Base-by-base conservation (phyloP, 2,888 invertebrate species). In the Tortrix viridana region DNA sequence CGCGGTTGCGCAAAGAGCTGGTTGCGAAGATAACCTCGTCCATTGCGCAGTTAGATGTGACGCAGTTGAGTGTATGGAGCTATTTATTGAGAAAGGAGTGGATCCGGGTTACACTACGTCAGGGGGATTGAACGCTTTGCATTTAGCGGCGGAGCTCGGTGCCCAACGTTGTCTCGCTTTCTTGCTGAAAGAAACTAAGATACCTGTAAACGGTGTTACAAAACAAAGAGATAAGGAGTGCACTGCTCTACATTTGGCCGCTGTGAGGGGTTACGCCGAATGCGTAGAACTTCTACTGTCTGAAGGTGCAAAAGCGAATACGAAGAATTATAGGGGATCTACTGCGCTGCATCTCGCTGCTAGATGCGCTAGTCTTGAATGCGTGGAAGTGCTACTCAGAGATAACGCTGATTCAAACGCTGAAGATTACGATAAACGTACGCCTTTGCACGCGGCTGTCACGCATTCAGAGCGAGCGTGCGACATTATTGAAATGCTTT, bases 271-370 rank as follows among this genome's bases (percentile, higher is more conserved):
- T 7, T 96, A 96, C 77, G 93, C 94, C 5, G 96, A 97, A 68
- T 97, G 97, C 74, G 94, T 97, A 0, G 95, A 96, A 71, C 83
- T 96, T n/a, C 80, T 97, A 43, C 78, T 97, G 64, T 93, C 95
- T 6, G 95, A 95, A 74, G 95, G 95, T 1, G 97, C 97, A 0
- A 95, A 96, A 81, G 94, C 95, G 0, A 95, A 96, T 71, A 88
- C 94, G 5, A 94, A 94, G 70, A 97, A 96, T 80, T 95, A 95
- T 75, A 94, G 97, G 71, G 96, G 96, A 32, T 97, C 97, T 74
- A 96, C 97, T 0, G 95, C 98, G 0, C 86, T 98, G n/a, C 98
- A 98, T 85, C 88, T 98, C 67, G 97, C 98, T 0, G 95, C 96
- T 0, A 93, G 96, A 66, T 95, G 96, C 50, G 96, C 97, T 46